Percentiles rank a stretch among this genome's conserved stretches.
Evolutionary conservation across 1,140 invertebrate species (phyloP).

Genomic region (Atta texana): DNA sequence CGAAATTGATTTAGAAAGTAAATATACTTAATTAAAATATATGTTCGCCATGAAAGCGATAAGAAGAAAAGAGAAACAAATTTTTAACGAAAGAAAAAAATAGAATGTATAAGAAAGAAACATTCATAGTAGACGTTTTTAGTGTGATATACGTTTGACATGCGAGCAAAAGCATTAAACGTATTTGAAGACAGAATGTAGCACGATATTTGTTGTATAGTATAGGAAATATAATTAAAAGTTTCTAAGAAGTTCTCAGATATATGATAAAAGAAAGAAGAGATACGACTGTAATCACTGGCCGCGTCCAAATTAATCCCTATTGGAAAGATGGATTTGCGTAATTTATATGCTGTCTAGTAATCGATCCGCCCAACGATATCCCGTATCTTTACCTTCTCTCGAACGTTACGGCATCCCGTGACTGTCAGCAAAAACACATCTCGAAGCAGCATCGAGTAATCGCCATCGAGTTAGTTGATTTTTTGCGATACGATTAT

Average conservation of each 20-base stretch:
- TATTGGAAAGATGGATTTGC: constrained; percentile 53
- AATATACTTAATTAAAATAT: constrained; percentile 38
- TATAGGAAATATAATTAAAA: constrained; percentile 31
- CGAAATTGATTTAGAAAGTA: constrained; percentile 42
- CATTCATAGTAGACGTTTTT: constrained; percentile 2
- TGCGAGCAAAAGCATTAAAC: constrained; percentile 6
- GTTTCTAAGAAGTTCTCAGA: background rate
- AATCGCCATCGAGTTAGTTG: background rate
- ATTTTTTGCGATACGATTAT: constrained; percentile 14
- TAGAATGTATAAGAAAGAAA: background rate
- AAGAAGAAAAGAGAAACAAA: background rate
- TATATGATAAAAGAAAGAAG: background rate
- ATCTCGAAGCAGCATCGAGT: background rate
- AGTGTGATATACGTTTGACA: background rate
- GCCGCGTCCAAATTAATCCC: constrained; percentile 13
- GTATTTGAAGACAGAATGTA: constrained; percentile 35
- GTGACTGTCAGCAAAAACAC: constrained; percentile 8
- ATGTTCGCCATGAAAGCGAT: background rate
- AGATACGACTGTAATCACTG: constrained; percentile 14
- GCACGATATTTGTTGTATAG: constrained; percentile 2
- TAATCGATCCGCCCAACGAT: constrained; percentile 28
- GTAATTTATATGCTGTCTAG: constrained; percentile 38
- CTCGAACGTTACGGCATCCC: constrained; percentile 12
- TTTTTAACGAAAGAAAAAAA: background rate
- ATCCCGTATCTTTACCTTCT: constrained; percentile 22